These are phyloP conservation scores for Ictidomys tridecemlineatus DNA, from an alignment of 2,113 vertebrate genomes.

Conservation along the genomic window DNA sequence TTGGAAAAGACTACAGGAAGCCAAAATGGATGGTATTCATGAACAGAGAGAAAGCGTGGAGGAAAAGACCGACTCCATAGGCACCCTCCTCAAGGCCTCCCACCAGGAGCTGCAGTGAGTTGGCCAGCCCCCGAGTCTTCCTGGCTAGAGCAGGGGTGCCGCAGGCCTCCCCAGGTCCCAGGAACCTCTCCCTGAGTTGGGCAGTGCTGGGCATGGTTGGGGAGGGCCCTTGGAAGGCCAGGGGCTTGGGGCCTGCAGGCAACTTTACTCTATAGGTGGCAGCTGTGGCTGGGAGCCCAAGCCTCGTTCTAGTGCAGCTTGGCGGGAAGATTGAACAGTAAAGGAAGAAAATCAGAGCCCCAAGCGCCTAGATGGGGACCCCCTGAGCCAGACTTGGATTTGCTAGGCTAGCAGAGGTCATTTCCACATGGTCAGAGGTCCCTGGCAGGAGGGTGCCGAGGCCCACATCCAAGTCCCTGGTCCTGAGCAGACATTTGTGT, in stretches of 20 bases:
- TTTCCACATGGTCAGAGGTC: background rate
- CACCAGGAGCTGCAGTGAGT: slow-evolving; percentile 65
- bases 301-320: background rate
- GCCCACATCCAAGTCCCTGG: background rate
- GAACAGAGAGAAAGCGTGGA: background rate
- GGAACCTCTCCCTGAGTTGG: background rate
- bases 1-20: slow-evolving; percentile 63
- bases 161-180: background rate
- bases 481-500: background rate
- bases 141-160: background rate
- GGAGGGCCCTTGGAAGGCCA: background rate
- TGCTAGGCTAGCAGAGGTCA: background rate
- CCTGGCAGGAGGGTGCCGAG: background rate
- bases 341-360: background rate
- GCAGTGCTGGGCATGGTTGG: background rate
- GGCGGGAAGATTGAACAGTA: background rate
- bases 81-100: background rate
- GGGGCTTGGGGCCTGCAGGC: background rate
- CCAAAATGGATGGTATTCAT: accelerated
- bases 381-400: background rate
- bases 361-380: background rate
- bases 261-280: too few species aligned
- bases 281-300: background rate
- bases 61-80: background rate
- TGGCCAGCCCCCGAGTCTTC: background rate